Evolutionary conservation across 2,888 invertebrate species (phyloP).

Genomic region (Phyto melanocephala): DNA sequence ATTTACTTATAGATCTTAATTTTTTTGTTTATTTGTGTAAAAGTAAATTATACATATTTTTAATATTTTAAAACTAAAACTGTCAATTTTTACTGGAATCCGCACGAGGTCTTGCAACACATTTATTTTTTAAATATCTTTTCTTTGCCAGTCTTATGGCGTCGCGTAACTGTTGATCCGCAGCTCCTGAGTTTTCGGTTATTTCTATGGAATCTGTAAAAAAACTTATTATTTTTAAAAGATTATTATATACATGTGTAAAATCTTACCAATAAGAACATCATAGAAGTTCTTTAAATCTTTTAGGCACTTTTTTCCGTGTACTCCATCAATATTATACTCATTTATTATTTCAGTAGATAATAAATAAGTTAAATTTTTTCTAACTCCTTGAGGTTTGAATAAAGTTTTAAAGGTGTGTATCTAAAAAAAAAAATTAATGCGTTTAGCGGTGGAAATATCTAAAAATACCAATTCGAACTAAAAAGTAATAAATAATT

Average conservation of each 20-base stretch:
- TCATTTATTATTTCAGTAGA: slow-evolving; percentile 4
- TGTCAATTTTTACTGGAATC: too few relatives aligned
- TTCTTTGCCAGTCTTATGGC: slow-evolving; percentile 17
- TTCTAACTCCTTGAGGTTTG: slow-evolving; percentile 9
- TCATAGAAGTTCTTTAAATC: slow-evolving; percentile 7
- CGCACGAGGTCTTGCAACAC: background rate
- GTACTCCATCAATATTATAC: slow-evolving; percentile 37
- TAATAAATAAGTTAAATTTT: slow-evolving; percentile 31
- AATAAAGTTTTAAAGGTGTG: slow-evolving; percentile 2
- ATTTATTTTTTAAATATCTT: slow-evolving; percentile 12
- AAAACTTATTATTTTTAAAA: too few relatives aligned
- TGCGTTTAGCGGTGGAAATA: too few relatives aligned
- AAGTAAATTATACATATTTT: too few relatives aligned
- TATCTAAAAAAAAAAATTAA: background rate
- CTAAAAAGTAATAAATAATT: too few relatives aligned
- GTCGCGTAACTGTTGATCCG: slow-evolving; percentile 8
- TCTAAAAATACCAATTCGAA: too few relatives aligned
- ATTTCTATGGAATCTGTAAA: slow-evolving; percentile 7
- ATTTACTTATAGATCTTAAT: too few relatives aligned
- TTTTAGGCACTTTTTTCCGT: slow-evolving; percentile 32
- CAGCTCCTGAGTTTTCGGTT: background rate
- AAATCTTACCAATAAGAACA: slow-evolving; percentile 11
- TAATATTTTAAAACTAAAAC: too few relatives aligned
- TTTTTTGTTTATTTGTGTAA: too few relatives aligned
- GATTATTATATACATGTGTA: too few relatives aligned